These are phyloP conservation scores for Leptinotarsa peninsularis DNA, from an alignment of 2,888 invertebrate species.

Conservation along the genomic window DNA sequence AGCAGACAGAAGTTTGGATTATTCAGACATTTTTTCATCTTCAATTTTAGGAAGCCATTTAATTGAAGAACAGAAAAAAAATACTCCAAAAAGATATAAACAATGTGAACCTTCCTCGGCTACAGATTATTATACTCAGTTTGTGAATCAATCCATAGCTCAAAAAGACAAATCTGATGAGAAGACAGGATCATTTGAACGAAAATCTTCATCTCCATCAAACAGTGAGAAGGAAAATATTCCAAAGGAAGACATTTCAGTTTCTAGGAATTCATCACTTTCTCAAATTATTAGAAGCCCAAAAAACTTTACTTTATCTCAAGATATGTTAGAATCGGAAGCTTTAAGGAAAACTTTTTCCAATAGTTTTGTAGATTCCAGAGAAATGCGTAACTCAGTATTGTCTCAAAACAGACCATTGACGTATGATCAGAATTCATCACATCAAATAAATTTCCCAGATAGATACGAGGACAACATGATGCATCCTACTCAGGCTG, in stretches of 20 bases:
- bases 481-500: background rate
- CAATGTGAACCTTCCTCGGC: conserved; percentile 21
- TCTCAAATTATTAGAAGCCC: background rate
- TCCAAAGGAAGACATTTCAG: background rate
- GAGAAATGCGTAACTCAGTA: background rate
- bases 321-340: background rate
- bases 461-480: background rate
- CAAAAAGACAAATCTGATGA: conserved; percentile 18
- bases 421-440: background rate
- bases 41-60: conserved; percentile 19
- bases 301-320: background rate
- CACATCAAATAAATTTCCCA: background rate
- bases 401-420: conserved; percentile 14
- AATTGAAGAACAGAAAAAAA: conserved; percentile 1
- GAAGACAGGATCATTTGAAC: background rate
- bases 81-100: conserved; percentile 18
- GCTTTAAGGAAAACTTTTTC: background rate
- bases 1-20: conserved; percentile 10
- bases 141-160: conserved; percentile 15
- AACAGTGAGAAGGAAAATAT: conserved; percentile 21
- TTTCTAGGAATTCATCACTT: background rate
- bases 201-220: background rate
- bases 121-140: conserved; percentile 26
- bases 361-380: background rate
- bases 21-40: conserved; percentile 26